Evolutionary conservation across 2,888 invertebrate species (phyloP).

Genomic region (Drosophila bunnanda): DNA sequence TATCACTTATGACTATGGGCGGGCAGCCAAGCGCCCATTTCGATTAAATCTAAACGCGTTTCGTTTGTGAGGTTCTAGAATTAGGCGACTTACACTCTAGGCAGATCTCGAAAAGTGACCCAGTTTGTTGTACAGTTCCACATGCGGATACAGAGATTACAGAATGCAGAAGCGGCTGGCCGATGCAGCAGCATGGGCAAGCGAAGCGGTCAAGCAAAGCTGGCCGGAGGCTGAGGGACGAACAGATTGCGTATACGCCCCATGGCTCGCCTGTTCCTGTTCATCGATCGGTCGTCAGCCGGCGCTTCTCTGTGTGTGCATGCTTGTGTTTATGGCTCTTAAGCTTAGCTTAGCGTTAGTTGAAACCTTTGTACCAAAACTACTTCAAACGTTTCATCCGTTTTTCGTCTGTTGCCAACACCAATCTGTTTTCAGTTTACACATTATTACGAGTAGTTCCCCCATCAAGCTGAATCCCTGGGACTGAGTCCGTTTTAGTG

Average conservation of each 20-base stretch:
- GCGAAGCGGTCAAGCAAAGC: conserved; percentile 58
- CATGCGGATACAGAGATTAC: conserved; percentile 30
- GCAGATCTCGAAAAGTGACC: conserved; percentile 78
- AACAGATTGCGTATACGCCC: conserved; percentile 41
- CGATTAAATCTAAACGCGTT: conserved; percentile 51
- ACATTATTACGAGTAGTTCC: conserved; percentile 34
- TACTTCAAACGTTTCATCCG: conserved; percentile 54
- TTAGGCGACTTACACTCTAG: conserved; percentile 70
- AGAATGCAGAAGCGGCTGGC: conserved; percentile 7
- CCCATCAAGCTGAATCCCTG: conserved; percentile 46
- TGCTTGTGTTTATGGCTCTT: conserved; percentile 63
- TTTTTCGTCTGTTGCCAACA: conserved; percentile 64
- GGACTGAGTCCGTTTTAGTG: conserved; percentile 56
- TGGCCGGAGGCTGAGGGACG: conserved; percentile 20
- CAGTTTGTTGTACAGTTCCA: conserved; percentile 56
- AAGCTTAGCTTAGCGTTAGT: conserved; percentile 54
- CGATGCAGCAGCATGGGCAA: conserved; percentile 9
- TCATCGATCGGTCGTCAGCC: conserved; percentile 24
- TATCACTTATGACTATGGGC: conserved; percentile 64
- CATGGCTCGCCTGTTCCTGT: conserved; percentile 25
- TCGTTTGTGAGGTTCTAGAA: conserved; percentile 62
- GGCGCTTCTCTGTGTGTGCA: conserved; percentile 32
- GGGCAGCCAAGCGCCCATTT: conserved; percentile 20
- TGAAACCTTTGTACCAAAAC: conserved; percentile 75
- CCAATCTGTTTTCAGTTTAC: conserved; percentile 63